Conservation (phyloP, 2,113 vertebrate species). For the Nesogale talazaci region DNA sequence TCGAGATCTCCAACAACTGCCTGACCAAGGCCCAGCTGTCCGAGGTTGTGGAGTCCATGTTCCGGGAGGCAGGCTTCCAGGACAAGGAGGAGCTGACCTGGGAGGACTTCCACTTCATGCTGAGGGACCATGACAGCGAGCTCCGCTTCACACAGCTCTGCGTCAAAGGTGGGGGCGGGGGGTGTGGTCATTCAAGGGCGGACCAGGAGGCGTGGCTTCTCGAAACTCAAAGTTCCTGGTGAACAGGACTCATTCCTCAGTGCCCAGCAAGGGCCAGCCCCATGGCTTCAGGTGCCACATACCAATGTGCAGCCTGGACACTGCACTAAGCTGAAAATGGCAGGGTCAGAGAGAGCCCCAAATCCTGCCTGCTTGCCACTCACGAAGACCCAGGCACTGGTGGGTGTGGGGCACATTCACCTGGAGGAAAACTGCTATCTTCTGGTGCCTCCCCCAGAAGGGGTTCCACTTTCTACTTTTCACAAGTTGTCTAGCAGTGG, state of each 20-base stretch:
- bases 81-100: conserved; percentile 92
- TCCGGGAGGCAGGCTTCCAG: conserved; percentile 90
- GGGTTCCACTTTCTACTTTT: neutral
- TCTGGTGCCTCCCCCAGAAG: neutral
- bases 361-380: neutral
- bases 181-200: neutral
- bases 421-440: neutral
- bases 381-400: neutral
- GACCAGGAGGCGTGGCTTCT: neutral
- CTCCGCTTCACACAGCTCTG: conserved; percentile 92
- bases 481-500: neutral
- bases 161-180: conserved; percentile 87
- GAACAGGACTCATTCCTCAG: neutral
- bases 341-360: neutral
- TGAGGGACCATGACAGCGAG: conserved; percentile 92
- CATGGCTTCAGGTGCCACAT: neutral
- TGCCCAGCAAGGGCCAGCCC: neutral
- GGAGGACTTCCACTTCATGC: conserved; percentile 96
- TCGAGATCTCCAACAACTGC: conserved; percentile 94
- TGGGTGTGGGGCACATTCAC: neutral
- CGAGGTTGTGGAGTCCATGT: conserved; percentile 94
- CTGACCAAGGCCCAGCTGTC: conserved; percentile 92
- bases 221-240: neutral
- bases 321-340: neutral
- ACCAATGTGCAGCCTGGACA: neutral